A percentile compares a stretch with the other conserved stretches of the same genome.
Conservation (phyloP, 2,797 vertebrate genomes). For the Tragopan temminckii region DNA sequence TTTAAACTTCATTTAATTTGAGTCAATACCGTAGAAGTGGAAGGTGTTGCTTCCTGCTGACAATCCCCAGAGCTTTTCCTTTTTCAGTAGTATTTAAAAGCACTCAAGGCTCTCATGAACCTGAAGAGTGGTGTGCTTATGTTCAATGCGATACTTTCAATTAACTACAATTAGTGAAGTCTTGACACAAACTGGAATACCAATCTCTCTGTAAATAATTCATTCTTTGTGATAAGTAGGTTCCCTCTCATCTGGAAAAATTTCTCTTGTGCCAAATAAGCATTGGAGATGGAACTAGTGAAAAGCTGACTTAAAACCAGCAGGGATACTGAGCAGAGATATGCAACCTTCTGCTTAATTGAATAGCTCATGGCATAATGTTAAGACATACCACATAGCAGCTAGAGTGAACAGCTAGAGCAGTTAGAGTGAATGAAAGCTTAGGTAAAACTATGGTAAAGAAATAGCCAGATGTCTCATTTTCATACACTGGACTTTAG, state of each 20-base stretch:
- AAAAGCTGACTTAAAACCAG: conserved; percentile 24
- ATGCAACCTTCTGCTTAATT: conserved; percentile 54
- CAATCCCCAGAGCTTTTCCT: neutral
- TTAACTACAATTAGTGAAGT: conserved; percentile 16
- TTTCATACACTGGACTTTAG: neutral
- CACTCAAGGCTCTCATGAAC: conserved; percentile 28
- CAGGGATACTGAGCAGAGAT: conserved; percentile 14
- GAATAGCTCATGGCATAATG: conserved; percentile 35
- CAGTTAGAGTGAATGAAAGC: conserved; percentile 8
- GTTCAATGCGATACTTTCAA: neutral
- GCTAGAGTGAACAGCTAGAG: neutral
- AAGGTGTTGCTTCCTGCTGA: neutral
- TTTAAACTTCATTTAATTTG: neutral
- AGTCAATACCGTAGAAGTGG: neutral
- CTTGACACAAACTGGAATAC: neutral
- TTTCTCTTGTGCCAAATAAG: conserved; percentile 21
- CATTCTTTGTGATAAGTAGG: conserved; percentile 18
- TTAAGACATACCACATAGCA: neutral
- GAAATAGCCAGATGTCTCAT: neutral
- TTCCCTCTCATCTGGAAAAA: conserved; percentile 57
- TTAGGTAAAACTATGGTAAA: neutral
- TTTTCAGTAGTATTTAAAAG: neutral
- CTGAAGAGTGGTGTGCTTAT: conserved; percentile 8
- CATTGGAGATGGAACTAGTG: conserved; percentile 25
- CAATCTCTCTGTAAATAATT: conserved; percentile 43